phyloP scores from a whole-genome alignment of 2,888 invertebrate genomes.

The Sinohyriopsis cumingii region DNA sequence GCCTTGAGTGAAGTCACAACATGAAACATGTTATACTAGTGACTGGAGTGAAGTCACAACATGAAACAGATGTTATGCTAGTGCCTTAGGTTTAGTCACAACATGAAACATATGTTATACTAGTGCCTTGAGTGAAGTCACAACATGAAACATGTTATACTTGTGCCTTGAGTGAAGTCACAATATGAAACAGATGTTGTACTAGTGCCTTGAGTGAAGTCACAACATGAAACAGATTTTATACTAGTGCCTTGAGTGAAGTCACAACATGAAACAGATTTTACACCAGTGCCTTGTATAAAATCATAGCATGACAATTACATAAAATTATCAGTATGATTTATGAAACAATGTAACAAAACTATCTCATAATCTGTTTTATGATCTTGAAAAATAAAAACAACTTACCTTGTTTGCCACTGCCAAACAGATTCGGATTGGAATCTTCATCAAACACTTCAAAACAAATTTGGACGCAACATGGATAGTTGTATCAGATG shows the following conservation, averaged over 20 bases:
- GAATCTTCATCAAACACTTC: conserved; percentile 56
- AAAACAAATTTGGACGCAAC: conserved; percentile 60
- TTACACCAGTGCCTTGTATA: background rate
- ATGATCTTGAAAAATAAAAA: background rate
- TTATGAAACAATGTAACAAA: background rate
- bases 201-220: too few species aligned
- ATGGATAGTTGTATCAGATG: background rate
- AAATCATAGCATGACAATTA: background rate
- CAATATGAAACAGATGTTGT: too few species aligned
- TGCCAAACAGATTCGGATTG: conserved; percentile 54
- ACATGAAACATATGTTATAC: too few species aligned
- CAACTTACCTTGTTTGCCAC: conserved; percentile 55
- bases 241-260: background rate
- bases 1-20: too few species aligned
- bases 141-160: too few species aligned
- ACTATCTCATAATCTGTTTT: background rate
- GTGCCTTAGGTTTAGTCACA: too few species aligned
- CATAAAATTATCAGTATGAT: background rate
- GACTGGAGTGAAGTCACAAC: too few species aligned
- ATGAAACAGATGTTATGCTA: too few species aligned
- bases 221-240: too few species aligned
- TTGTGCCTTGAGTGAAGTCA: too few species aligned
- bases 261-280: background rate
- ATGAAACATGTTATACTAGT: too few species aligned
- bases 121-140: too few species aligned